These are phyloP conservation scores for Argyrosomus regius DNA, from an alignment of 2,797 vertebrate genomes.

Conservation along the genomic window DNA sequence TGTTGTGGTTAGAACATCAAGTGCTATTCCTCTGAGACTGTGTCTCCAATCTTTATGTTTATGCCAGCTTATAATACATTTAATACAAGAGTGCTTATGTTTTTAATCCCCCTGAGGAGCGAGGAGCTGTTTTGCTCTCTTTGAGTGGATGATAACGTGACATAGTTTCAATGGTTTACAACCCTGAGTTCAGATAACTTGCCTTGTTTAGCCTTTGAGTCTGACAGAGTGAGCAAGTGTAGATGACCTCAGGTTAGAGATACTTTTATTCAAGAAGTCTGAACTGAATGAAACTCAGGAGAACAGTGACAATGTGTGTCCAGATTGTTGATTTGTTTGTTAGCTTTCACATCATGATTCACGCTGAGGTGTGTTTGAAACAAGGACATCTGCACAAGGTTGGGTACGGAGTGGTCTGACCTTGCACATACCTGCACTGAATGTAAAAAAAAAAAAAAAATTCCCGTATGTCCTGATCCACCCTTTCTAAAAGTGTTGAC, in stretches of 20 bases:
- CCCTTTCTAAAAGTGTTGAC: constrained; percentile 59
- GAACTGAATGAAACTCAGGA: neutral
- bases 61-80: neutral
- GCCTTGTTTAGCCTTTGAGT: neutral
- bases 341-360: constrained; percentile 7
- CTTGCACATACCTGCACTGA: constrained; percentile 22
- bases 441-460: constrained; percentile 13
- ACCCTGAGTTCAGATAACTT: neutral
- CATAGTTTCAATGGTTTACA: neutral
- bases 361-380: neutral
- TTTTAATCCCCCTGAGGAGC: constrained; percentile 1
- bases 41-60: neutral
- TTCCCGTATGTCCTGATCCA: constrained; percentile 1
- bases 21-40: neutral
- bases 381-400: neutral
- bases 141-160: neutral
- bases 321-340: neutral
- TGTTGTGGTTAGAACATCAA: neutral
- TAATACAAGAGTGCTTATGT: neutral
- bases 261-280: neutral
- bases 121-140: neutral
- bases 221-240: neutral
- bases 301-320: neutral
- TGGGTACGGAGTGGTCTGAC: constrained; percentile 13
- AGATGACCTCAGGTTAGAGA: neutral